A percentile compares a stretch with the other conserved stretches of the same genome.
These are phyloP conservation scores for Torymus texanus DNA, from an alignment of 2,888 invertebrate species.

Conservation along the genomic window DNA sequence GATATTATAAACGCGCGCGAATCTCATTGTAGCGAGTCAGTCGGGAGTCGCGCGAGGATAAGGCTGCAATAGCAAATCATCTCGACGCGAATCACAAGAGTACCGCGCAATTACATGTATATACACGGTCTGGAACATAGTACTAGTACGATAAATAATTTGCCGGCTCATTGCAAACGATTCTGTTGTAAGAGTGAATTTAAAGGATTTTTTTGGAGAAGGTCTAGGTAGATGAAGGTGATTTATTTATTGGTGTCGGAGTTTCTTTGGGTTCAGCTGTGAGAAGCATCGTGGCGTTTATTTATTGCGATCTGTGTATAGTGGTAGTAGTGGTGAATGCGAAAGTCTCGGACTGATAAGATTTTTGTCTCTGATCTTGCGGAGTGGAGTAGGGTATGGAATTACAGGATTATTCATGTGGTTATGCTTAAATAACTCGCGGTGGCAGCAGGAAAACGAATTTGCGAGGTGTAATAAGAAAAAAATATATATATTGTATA, in stretches of 20 bases:
- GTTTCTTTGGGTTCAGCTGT: not conserved
- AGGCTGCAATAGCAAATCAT: slow-evolving; percentile 73
- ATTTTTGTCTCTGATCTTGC: too few species aligned
- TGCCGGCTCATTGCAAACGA: slow-evolving; percentile 66
- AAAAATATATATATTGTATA: too few species aligned
- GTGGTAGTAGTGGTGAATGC: not conserved
- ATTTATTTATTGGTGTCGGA: slow-evolving; percentile 17
- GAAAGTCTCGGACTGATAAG: too few species aligned
- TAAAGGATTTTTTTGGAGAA: not conserved
- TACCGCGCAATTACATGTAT: not conserved
- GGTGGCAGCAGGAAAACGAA: too few species aligned
- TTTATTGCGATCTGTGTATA: slow-evolving; percentile 2
- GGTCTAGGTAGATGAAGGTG: not conserved
- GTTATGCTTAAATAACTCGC: too few species aligned
- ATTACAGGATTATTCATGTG: too few species aligned
- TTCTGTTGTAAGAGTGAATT: slow-evolving; percentile 2
- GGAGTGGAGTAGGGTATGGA: too few species aligned
- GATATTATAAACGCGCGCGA: slow-evolving; percentile 50
- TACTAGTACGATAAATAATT: slow-evolving; percentile 74
- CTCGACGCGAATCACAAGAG: slow-evolving; percentile 72
- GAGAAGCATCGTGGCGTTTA: slow-evolving; percentile 3
- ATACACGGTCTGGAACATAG: slow-evolving; percentile 67
- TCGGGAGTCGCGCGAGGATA: slow-evolving; percentile 60
- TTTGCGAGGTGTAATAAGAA: too few species aligned
- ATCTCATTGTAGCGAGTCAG: slow-evolving; percentile 55